These are phyloP conservation scores for Sylvicapra grimmia DNA, from an alignment of 2,113 vertebrate species.

Conservation along the genomic window DNA sequence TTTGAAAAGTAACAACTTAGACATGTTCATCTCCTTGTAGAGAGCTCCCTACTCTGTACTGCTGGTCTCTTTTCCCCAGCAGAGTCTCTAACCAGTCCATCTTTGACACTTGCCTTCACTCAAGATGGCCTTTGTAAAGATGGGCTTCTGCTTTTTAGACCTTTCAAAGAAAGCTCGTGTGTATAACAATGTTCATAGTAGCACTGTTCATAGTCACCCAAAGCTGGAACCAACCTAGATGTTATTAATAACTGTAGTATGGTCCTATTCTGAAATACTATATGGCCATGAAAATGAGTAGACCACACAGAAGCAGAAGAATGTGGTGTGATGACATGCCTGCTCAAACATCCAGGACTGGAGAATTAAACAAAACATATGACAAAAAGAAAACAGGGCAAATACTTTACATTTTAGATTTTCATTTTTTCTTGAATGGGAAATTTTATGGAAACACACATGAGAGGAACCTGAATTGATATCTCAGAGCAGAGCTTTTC, in stretches of 20 bases:
- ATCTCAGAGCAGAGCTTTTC: not conserved
- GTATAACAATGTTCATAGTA: not conserved
- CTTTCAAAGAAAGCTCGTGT: not conserved
- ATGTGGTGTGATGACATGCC: not conserved
- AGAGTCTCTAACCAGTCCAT: not conserved
- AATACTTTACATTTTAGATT: not conserved
- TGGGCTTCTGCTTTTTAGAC: not conserved
- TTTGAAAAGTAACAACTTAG: not conserved
- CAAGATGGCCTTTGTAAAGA: not conserved
- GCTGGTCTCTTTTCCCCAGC: not conserved
- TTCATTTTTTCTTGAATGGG: not conserved
- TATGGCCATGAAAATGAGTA: not conserved
- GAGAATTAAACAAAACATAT: not conserved
- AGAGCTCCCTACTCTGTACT: not conserved
- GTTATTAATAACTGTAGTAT: not conserved
- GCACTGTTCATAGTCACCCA: not conserved
- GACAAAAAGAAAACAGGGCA: not conserved
- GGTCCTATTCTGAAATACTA: not conserved
- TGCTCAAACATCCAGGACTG: not conserved
- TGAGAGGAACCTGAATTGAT: not conserved
- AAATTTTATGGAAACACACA: not conserved
- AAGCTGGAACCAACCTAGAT: not conserved
- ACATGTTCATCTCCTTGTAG: not conserved
- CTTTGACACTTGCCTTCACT: not conserved
- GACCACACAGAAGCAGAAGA: fast-evolving